Evolutionary conservation across 2,797 vertebrate species (phyloP), one percentile per base, ranked within the genome.

Genomic region (Pipistrellus kuhlii): DNA sequence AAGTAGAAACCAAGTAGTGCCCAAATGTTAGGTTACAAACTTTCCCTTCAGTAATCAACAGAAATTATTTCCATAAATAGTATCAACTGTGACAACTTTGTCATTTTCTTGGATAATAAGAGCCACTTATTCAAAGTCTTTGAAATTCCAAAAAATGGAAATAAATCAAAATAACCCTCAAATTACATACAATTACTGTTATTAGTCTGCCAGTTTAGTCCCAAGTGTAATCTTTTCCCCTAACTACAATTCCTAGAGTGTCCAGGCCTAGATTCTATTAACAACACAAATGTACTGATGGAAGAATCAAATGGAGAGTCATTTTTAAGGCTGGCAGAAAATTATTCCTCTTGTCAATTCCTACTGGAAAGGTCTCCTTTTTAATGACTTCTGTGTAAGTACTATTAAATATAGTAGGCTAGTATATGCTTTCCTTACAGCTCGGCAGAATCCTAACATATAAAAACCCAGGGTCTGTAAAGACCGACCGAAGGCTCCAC

Each of bases 121-220:
- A 95, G 84, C n/a, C 25, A 90, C 68, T 85, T 93, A 85, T 53
- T 96, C 68, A 85, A 82, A 93, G 66, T 80, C 51, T 35, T 83
- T 95, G 20, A 93, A 94, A 92, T 83, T 69, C n/a, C 12, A 1
- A 12, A 96, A 92, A 93, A 73, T 15, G 3, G 15, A 93, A 89
- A 80, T 7, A 92, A 72, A 81, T 48, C 72, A 53, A 91, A 89
- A 44, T 38, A 71, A 71, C n/a, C 23, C 62, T 81, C 57, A 93
- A 88, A 83, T 62, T 27, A 62, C 59, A 62, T 62, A 30, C 59
- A 62, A 62, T 87, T 84, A 87, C 59, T 81, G 11, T 92, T 81
- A 69, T 64, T 85, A 86, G 23, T 72, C 75, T 92, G 46, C 41
- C 18, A 87, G 20, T 86, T 94, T 81, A 94, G 71, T 82, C 51